These are phyloP conservation scores for Epinotia demarniana DNA, from an alignment of 2,888 invertebrate species.

Conservation along the genomic window DNA sequence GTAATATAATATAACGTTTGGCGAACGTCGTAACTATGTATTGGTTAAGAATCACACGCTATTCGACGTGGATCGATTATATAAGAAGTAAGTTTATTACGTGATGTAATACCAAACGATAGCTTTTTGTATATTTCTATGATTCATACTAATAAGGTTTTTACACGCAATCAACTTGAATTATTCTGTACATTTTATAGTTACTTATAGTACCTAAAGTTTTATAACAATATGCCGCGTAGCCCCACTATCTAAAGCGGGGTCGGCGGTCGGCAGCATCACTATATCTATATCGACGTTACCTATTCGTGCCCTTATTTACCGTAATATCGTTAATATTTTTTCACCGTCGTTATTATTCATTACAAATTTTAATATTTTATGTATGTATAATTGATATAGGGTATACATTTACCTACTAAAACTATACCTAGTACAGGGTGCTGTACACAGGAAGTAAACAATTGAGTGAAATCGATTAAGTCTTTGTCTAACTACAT, in stretches of 20 bases:
- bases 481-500: slow-evolving; percentile 2
- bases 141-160: slow-evolving; percentile 72
- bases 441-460: slow-evolving; percentile 33
- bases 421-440: slow-evolving; percentile 31
- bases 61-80: slow-evolving; percentile 48
- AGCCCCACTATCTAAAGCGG: slow-evolving; percentile 29
- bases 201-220: slow-evolving; percentile 56
- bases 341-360: slow-evolving; percentile 42
- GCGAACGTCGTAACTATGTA: slow-evolving; percentile 70
- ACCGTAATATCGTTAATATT: slow-evolving; percentile 42
- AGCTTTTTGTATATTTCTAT: slow-evolving; percentile 83
- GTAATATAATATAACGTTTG: slow-evolving; percentile 77
- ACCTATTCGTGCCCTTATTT: slow-evolving; percentile 41
- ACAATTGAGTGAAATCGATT: slow-evolving; percentile 26
- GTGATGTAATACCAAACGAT: slow-evolving; percentile 73
- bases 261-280: no score
- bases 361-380: slow-evolving; percentile 44
- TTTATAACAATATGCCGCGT: slow-evolving; percentile 42
- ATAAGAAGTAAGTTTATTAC: slow-evolving; percentile 60
- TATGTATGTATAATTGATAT: slow-evolving; percentile 39
- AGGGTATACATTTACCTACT: slow-evolving; percentile 29
- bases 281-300: slow-evolving; percentile 35
- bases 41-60: slow-evolving; percentile 61
- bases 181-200: slow-evolving; percentile 77
- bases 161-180: slow-evolving; percentile 75